These are phyloP conservation scores for Cyprinus carpio DNA, from an alignment of 2,113 vertebrate species.

Conservation along the genomic window DNA sequence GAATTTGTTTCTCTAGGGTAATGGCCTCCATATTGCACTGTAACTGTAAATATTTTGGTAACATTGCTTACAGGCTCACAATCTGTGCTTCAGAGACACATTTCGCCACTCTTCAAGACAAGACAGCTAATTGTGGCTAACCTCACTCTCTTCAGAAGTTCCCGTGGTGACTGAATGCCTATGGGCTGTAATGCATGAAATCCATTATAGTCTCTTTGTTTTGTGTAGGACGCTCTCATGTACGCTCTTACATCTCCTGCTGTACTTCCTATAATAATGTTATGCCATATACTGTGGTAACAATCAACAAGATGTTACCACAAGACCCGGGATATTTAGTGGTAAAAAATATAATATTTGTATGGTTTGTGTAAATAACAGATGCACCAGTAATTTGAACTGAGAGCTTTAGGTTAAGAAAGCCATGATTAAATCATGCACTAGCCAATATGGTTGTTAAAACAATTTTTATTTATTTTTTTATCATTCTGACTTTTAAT, in stretches of 20 bases:
- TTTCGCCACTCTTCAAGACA: not conserved
- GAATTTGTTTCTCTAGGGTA: conserved; percentile 1
- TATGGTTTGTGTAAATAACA: not conserved
- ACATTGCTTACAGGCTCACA: not conserved
- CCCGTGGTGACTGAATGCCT: conserved; percentile 14
- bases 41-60: conserved; percentile 26
- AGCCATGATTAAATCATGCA: not conserved
- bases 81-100: conserved; percentile 11
- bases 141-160: conserved; percentile 9
- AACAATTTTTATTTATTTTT: too few relatives aligned
- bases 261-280: not conserved
- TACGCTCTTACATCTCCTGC: not conserved
- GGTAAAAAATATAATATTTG: not conserved
- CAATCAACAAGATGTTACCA: not conserved
- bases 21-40: not conserved
- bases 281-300: not conserved
- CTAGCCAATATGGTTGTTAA: too few relatives aligned
- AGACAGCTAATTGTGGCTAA: conserved; percentile 4
- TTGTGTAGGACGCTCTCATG: not conserved
- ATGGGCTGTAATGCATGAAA: conserved; percentile 14
- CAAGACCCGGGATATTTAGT: not conserved
- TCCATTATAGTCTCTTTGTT: conserved; percentile 17
- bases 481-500: too few relatives aligned
- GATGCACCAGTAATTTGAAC: not conserved
- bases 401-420: not conserved